Conservation (phyloP, 2,888 invertebrate genomes). For the Crepidodera aurea region DNA sequence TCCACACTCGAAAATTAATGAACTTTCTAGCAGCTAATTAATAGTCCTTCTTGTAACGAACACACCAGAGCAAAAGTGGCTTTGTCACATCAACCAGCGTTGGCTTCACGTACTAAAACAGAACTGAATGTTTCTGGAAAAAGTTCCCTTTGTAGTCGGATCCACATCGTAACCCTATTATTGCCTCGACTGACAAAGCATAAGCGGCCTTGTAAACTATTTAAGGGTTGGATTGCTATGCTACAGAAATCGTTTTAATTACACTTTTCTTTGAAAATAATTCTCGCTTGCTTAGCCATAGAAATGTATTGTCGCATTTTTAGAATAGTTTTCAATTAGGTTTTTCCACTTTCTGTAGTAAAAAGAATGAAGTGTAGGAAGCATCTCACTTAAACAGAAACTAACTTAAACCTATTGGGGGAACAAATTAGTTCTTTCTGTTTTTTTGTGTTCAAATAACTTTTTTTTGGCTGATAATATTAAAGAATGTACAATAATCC, state of each 20-base stretch:
- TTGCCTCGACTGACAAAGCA: not conserved
- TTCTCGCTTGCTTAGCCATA: not conserved
- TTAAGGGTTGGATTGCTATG: not conserved
- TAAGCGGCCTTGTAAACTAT: not conserved
- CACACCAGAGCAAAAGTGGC: slow-evolving; percentile 20
- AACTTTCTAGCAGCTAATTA: slow-evolving; percentile 20
- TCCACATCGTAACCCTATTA: slow-evolving; percentile 14
- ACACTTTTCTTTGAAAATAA: not conserved
- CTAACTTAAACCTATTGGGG: no score
- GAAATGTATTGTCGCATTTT: no score
- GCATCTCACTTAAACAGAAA: no score
- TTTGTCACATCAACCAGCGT: slow-evolving; percentile 14
- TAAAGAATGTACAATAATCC: no score
- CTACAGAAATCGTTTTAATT: slow-evolving; percentile 13
- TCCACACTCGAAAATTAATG: slow-evolving; percentile 19
- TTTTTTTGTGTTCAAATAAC: no score
- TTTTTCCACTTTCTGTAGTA: no score
- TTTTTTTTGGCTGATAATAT: no score
- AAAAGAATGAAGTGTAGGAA: no score
- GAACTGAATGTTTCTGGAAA: slow-evolving; percentile 18
- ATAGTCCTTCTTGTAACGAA: slow-evolving; percentile 18
- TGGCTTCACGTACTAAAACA: slow-evolving; percentile 3
- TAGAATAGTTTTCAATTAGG: no score
- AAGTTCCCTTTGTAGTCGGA: slow-evolving; percentile 16
- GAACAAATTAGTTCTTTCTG: no score